A percentile compares a stretch with the other conserved stretches of the same genome.
Conservation (phyloP, 2,888 invertebrate genomes). For the Clusia tigrina region DNA sequence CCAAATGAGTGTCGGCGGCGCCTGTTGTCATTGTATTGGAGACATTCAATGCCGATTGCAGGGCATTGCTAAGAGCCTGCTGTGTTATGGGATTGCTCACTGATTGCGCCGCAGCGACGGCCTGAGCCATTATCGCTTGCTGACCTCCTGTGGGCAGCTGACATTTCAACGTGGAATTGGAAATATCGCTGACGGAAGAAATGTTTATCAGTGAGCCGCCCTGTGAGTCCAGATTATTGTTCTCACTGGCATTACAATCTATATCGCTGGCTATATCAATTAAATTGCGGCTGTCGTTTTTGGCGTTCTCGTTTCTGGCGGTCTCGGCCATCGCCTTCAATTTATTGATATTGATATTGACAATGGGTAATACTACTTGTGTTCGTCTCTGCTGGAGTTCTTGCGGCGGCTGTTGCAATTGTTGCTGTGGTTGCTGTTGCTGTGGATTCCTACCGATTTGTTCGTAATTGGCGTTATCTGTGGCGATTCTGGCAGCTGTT, state of each 20-base stretch:
- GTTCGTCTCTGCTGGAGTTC: conserved; percentile 29
- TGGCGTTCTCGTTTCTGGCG: conserved; percentile 25
- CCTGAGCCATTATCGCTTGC: conserved; percentile 2
- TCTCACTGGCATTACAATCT: not conserved
- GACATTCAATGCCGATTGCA: conserved; percentile 49
- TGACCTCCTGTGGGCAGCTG: conserved; percentile 29
- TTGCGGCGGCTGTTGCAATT: not conserved
- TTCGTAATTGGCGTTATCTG: conserved; percentile 15
- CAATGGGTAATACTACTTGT: not conserved
- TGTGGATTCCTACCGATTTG: conserved; percentile 34
- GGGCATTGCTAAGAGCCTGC: conserved; percentile 40
- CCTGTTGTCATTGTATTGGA: no score
- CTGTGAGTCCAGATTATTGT: not conserved
- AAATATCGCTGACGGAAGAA: conserved; percentile 16
- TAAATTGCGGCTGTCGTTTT: conserved; percentile 19
- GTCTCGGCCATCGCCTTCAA: conserved; percentile 39
- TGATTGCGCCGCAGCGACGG: conserved; percentile 19
- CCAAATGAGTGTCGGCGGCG: no score
- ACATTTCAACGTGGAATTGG: conserved; percentile 41
- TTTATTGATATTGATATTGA: conserved; percentile 34
- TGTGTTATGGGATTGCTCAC: conserved; percentile 34
- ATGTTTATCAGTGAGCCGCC: no score
- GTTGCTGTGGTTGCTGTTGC: conserved; percentile 25
- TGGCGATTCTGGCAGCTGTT: not conserved
- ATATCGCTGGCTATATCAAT: not conserved